These are phyloP conservation scores for Lottia gigantea DNA, from an alignment of 2,888 invertebrate species.

Conservation along the genomic window DNA sequence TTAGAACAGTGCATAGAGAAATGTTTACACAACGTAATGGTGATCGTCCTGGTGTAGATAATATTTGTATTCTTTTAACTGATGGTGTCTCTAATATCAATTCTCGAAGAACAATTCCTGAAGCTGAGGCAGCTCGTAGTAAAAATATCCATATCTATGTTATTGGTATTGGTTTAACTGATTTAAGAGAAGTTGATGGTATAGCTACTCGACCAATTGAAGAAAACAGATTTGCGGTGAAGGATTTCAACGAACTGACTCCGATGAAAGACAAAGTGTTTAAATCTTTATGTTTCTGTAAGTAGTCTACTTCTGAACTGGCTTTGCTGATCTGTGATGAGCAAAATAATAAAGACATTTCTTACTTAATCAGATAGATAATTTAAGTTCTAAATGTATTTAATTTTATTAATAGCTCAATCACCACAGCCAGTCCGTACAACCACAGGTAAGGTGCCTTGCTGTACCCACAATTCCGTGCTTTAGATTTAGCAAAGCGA, in stretches of 20 bases:
- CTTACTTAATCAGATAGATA: too few species aligned
- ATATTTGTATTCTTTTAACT: slow-evolving; percentile 58
- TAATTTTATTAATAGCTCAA: too few species aligned
- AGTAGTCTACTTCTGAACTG: not conserved
- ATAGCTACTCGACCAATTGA: slow-evolving; percentile 39
- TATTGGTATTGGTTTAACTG: slow-evolving; percentile 44
- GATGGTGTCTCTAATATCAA: slow-evolving; percentile 64
- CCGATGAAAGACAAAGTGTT: slow-evolving; percentile 46
- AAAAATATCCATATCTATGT: slow-evolving; percentile 44
- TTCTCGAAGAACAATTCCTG: slow-evolving; percentile 48
- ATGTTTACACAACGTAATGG: slow-evolving; percentile 54
- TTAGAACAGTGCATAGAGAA: slow-evolving; percentile 46
- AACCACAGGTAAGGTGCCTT: too few species aligned
- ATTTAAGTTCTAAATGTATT: too few species aligned
- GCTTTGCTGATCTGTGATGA: too few species aligned
- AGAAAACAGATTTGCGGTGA: slow-evolving; percentile 40
- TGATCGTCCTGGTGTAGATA: slow-evolving; percentile 51
- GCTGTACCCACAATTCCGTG: too few species aligned
- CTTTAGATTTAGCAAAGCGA: too few species aligned
- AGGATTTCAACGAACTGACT: slow-evolving; percentile 38
- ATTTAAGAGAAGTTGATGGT: slow-evolving; percentile 41
- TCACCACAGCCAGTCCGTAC: too few species aligned
- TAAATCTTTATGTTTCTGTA: slow-evolving; percentile 35
- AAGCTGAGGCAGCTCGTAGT: slow-evolving; percentile 45
- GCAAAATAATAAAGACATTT: too few species aligned